Conservation (phyloP, 2,888 invertebrate species). For the Prosapia bicincta region DNA sequence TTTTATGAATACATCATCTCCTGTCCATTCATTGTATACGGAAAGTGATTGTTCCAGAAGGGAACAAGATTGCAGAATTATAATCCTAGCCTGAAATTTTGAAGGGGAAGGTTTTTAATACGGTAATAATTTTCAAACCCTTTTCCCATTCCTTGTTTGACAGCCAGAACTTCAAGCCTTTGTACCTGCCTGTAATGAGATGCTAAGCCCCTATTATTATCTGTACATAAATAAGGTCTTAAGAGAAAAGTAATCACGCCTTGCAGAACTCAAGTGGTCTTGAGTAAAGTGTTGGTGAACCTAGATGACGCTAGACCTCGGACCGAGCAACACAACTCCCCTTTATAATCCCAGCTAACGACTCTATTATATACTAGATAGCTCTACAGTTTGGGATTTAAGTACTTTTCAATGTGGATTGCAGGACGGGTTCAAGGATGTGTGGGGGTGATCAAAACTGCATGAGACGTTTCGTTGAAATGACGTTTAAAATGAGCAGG, state of each 20-base stretch:
- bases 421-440: not conserved
- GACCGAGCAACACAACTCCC: not conserved
- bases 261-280: not conserved
- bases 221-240: not conserved
- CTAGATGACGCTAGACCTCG: not conserved
- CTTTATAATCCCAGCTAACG: not conserved
- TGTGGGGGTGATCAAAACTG: not conserved
- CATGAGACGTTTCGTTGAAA: too few relatives aligned
- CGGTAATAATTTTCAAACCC: not conserved
- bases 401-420: not conserved
- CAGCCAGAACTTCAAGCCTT: not conserved
- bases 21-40: not conserved
- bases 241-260: not conserved
- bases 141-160: not conserved
- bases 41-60: not conserved
- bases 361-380: not conserved
- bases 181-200: not conserved
- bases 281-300: not conserved
- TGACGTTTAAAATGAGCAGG: too few relatives aligned
- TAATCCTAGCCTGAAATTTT: conserved; percentile 3
- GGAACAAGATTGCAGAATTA: conserved; percentile 12
- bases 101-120: not conserved
- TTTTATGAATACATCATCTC: not conserved
- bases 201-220: not conserved
- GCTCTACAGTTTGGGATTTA: not conserved